Percentiles rank a stretch among this genome's conserved stretches.
phyloP scores from a whole-genome alignment of 2,888 invertebrate genomes.

The Oscheius sp. region DNA sequence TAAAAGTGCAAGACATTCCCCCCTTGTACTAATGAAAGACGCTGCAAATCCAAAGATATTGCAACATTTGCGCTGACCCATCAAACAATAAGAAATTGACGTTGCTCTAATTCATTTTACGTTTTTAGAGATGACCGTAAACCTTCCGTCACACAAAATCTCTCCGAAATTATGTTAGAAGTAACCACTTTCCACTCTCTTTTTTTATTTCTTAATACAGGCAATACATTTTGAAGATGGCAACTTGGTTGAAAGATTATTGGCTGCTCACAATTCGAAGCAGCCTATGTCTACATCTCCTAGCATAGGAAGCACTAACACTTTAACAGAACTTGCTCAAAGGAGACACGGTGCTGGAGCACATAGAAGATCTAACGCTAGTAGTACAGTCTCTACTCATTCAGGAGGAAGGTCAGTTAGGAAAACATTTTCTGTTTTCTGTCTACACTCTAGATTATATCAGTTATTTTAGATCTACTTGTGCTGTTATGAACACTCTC shows the following conservation, averaged over 20 bases:
- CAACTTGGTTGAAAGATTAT: slow-evolving; percentile 63
- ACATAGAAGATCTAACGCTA: slow-evolving; percentile 67
- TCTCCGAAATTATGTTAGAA: slow-evolving; percentile 68
- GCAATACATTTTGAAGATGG: slow-evolving; percentile 69
- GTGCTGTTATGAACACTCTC: slow-evolving; percentile 72
- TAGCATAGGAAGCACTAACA: slow-evolving; percentile 67
- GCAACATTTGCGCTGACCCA: slow-evolving; percentile 23
- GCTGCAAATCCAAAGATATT: slow-evolving; percentile 21
- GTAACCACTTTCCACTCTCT: slow-evolving; percentile 37
- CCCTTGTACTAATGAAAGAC: slow-evolving; percentile 21
- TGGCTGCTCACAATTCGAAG: slow-evolving; percentile 61
- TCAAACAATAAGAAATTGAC: neutral
- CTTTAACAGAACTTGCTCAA: slow-evolving; percentile 67
- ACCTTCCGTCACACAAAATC: slow-evolving; percentile 67
- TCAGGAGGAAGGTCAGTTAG: slow-evolving; percentile 61
- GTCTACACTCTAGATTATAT: neutral
- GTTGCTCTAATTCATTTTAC: neutral
- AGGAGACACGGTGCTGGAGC: slow-evolving; percentile 61
- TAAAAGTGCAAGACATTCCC: slow-evolving; percentile 19
- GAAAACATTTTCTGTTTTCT: neutral
- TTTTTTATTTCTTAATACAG: slow-evolving; percentile 37
- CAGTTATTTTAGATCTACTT: slow-evolving; percentile 38
- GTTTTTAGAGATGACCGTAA: slow-evolving; percentile 64
- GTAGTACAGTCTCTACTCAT: slow-evolving; percentile 68
- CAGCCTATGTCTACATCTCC: slow-evolving; percentile 67